Evolutionary conservation across 2,113 vertebrate species (phyloP).

Genomic region (Rynchops niger): DNA sequence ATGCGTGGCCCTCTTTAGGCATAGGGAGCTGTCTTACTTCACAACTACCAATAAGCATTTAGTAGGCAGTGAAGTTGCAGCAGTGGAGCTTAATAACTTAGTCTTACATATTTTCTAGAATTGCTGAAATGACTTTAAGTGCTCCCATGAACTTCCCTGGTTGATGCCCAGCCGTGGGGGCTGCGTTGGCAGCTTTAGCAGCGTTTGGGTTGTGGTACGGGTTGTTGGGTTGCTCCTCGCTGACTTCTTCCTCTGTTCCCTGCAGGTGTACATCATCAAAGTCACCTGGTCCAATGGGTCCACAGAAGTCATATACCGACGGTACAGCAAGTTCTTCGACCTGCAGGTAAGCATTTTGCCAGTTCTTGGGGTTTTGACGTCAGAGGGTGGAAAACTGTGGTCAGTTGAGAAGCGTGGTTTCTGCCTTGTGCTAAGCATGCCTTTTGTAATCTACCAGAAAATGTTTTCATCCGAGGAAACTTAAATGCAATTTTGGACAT

Average conservation of each 20-base stretch:
- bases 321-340: slow-evolving; percentile 99
- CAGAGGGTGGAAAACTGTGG: fast-evolving
- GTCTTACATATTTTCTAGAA: fast-evolving
- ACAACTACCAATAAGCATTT: neutral
- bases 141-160: neutral
- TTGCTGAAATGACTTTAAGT: neutral
- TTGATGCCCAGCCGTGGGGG: fast-evolving
- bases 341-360: slow-evolving; percentile 84
- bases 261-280: slow-evolving; percentile 96
- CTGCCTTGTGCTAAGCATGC: neutral
- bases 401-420: fast-evolving
- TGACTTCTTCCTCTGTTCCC: neutral
- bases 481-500: neutral
- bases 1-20: neutral
- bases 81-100: neutral
- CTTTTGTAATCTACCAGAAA: neutral
- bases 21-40: neutral
- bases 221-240: neutral
- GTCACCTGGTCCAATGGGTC: slow-evolving; percentile 93
- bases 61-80: neutral
- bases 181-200: neutral
- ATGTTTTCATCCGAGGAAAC: neutral
- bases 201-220: fast-evolving
- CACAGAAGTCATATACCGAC: slow-evolving; percentile 91
- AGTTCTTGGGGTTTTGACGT: neutral